Base-by-base conservation (phyloP, 2,797 vertebrate species). In the Alectoris magna region DNA sequence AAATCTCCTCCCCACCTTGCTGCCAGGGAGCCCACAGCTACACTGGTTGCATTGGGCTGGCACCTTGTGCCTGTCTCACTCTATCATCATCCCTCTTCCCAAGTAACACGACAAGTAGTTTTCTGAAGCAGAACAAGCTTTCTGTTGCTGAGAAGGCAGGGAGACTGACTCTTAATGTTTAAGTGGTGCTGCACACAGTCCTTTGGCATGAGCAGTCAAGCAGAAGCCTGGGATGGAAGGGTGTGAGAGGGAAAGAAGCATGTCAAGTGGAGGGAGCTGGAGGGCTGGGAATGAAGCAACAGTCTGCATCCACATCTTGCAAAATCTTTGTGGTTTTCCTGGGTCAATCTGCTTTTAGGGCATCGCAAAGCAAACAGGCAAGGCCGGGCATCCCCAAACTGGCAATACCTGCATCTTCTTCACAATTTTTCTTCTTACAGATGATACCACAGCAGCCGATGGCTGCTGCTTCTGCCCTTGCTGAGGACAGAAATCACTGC, bases 21-120 rank as follows among this genome's bases (percentile, higher is more conserved):
- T 59, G 73, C 82, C 76, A 38, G 53, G 70, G 79, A 72, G 73
- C 79, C 17, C 19, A 26, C 58, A 12, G 81, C 48, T 75, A 67
- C 64, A 64, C 38, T 10, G 18, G 51, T 79, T 82, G 56, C 64
- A 83, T 49, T 17, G 44, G 77, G 77, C 77, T 84, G 86, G 83
- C 60, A 38, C 51, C 87, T 87, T 64, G 84, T 68, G 85, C 64
- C 44, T 58, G 80, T 87, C 94, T 90, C 55, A 38, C 66, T 64
- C 67, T 29, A 63, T 92, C 58, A 88, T 1, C 53, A 38, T 87
- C 41, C 27, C 63, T 92, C 70, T 79, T 84, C 64, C 68, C 58
- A 18, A 68, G 71, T 68, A 93, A 74, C 43, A 19, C 80, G 91
- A 89, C 73, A 79, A 86, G 90, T 75, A 88, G 83, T 81, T 91